These are phyloP conservation scores for Dendronephthya gigantea DNA, from an alignment of 64 coral and sea anemone species.

Conservation along the genomic window DNA sequence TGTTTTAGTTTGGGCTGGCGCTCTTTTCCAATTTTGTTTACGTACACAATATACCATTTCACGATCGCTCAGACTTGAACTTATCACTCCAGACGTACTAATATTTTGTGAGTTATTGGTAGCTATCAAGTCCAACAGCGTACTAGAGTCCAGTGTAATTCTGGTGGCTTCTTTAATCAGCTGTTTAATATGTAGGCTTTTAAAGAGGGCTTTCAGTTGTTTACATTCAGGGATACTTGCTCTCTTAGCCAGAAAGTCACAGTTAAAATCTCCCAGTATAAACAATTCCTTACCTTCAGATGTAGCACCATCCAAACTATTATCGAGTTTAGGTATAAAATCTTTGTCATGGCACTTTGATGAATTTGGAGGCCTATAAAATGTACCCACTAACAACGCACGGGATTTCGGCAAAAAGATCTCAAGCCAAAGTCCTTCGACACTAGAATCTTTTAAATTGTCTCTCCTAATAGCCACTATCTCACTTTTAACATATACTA, in stretches of 20 bases:
- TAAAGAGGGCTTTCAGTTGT: background rate
- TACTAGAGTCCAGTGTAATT: background rate
- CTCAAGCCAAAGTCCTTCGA: conserved; percentile 26
- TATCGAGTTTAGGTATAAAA: background rate
- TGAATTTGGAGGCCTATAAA: conserved; percentile 22
- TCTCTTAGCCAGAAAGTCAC: background rate
- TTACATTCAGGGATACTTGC: background rate
- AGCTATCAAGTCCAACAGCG: background rate
- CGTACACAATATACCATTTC: background rate
- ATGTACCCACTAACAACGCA: conserved; percentile 11
- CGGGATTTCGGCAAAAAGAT: conserved; percentile 18
- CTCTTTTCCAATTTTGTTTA: background rate
- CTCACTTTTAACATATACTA: conserved; percentile 16
- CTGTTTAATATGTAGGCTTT: background rate
- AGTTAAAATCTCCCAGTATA: background rate
- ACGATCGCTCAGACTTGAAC: background rate
- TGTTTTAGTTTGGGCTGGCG: background rate
- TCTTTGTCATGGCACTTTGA: conserved; percentile 12
- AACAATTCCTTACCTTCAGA: background rate
- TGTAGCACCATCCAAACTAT: background rate
- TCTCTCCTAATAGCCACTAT: background rate
- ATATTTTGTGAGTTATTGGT: background rate
- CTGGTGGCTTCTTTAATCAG: background rate
- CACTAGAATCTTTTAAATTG: background rate
- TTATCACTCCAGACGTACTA: background rate